Conservation (phyloP, 2,888 invertebrate genomes). For the Erebia palarica region DNA sequence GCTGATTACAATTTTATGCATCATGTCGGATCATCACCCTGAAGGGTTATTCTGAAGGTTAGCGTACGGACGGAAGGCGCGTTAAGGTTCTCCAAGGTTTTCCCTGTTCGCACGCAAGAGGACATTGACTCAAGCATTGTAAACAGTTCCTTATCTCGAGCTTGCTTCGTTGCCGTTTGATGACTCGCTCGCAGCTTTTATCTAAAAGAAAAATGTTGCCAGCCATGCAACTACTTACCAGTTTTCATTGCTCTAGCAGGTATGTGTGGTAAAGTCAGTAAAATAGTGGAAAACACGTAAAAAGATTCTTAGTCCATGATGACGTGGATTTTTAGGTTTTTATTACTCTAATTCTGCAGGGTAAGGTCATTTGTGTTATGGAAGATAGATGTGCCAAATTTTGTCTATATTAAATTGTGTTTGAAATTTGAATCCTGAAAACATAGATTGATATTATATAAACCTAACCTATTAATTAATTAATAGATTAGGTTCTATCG, state of each 20-base stretch:
- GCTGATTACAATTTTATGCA: constrained; percentile 39
- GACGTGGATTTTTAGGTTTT: neutral
- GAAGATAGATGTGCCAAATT: too few relatives aligned
- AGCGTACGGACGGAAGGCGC: constrained; percentile 57
- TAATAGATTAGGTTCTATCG: too few relatives aligned
- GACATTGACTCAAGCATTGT: constrained; percentile 82
- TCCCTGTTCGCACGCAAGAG: constrained; percentile 72
- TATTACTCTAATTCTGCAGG: too few relatives aligned
- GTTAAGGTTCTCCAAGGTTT: constrained; percentile 73
- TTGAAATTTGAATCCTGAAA: too few relatives aligned
- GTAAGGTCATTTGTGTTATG: too few relatives aligned
- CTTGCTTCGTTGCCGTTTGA: constrained; percentile 51
- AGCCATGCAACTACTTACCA: constrained; percentile 25
- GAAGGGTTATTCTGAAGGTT: constrained; percentile 56
- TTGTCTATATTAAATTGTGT: too few relatives aligned
- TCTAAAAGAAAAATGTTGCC: constrained; percentile 67
- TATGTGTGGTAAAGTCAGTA: too few relatives aligned
- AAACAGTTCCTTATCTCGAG: constrained; percentile 81
- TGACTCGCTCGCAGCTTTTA: constrained; percentile 74
- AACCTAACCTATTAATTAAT: too few relatives aligned
- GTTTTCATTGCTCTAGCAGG: too few relatives aligned
- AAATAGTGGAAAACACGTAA: too few relatives aligned
- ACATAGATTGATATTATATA: too few relatives aligned
- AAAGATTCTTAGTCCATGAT: too few relatives aligned
- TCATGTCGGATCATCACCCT: constrained; percentile 63